Evolutionary conservation across 2,888 invertebrate species (phyloP), one percentile per base, ranked within the genome.

Genomic region (Hirtodrosophila alboralis): DNA sequence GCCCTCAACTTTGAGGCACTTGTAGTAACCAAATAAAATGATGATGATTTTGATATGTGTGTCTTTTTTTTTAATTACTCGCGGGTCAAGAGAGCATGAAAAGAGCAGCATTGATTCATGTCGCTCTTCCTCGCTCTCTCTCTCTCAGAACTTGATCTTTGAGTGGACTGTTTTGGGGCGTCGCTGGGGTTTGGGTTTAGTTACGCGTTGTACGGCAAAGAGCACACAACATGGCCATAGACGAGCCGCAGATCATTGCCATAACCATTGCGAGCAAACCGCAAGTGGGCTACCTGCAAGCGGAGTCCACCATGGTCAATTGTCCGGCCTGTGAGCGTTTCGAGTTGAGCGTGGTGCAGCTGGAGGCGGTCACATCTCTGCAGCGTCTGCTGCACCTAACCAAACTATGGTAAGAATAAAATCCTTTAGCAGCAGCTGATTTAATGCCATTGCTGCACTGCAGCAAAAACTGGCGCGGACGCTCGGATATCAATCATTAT

Each of bases 401-500:
- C 9, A 87, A 84, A 41, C 43, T 79, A 37, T 87, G 86, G 88
- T 87, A 52, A 59, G 71, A 2, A 18, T 18, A 18, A 1, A n/a
- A n/a, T n/a, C n/a, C n/a, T n/a, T n/a, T n/a, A n/a, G n/a, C n/a
- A n/a, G n/a, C n/a, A n/a, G 2, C 18, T 2, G 18, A 18, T 18
- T 5, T 54, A 5, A 12, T 21, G 5, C 12, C 18, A 18, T 9
- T n/a, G 3, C 14, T 18, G 16, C 26, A 30, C 33, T 23, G 4
- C 13, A 89, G 89, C 48, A 85, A 88, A 48, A 85, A 62, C 27
- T 89, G 88, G 76, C 31, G 57, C 0, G 74, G 80, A 1, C 87
- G 88, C 2, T 59, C 63, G 23, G 90, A 90, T 12, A 86, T 84
- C 37, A 90, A 90, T 66, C 90, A 90, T 31, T 90, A 90, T 37